Evolutionary conservation across 2,888 invertebrate species (phyloP), one percentile per base, ranked within the genome.

Genomic region (Criorhina ranunculi): DNA sequence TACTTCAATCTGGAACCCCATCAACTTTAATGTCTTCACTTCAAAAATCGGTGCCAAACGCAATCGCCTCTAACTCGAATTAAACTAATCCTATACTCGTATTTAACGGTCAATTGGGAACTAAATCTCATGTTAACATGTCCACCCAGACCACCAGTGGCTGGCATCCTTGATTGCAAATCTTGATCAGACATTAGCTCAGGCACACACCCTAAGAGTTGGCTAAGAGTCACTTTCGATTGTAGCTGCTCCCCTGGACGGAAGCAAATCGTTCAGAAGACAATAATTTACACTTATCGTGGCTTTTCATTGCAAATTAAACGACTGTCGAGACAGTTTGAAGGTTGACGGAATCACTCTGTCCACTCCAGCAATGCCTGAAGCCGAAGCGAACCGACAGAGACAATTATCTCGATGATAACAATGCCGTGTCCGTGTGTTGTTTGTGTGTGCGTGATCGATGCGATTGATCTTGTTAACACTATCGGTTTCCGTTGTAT

Each of bases 381-480:
- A 8, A 59, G 75, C 67, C 9, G 53, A 24, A 62, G 31, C 37
- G 55, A 31, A 46, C 51, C 60, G 59, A 53, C 53, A 19, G 24
- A 15, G n/a, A 24, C 46, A 80, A 76, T 80, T 69, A 80, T 76
- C 73, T 55, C 57, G 55, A 42, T 64, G 59, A 66, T 59, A 81
- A 70, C 77, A 57, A 66, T 64, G 31, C 59, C 64, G 46, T 31
- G 62, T 70, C 31, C 11, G 15, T 31, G 35, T 51, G 46, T 2
- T 46, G 9, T 12, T 44, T 7, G 17, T 57, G 75, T 73, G 59
- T 73, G 70, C 80, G 80, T 85, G 80, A 80, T 85, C 85, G 70
- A 80, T 85, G 75, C 69, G 69, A 80, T 85, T 67, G 85, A 80
- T 85, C 85, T 80, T 70, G 85, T 85, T 80, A 80, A 62, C 85